phyloP scores from a whole-genome alignment of 2,888 invertebrate genomes.

The Amorpha juglandis region DNA sequence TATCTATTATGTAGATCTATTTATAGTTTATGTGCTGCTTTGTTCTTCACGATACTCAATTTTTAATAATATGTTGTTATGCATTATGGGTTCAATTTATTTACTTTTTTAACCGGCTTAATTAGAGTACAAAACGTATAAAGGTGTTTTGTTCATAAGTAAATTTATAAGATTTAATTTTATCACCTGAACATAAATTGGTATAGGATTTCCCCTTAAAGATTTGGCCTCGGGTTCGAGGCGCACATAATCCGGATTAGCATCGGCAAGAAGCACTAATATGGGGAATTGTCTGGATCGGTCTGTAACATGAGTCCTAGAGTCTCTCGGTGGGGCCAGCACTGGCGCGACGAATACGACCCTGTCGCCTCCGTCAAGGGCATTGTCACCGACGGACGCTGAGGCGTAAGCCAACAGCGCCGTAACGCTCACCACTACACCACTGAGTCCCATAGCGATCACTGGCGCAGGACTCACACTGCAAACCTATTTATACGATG shows the following conservation, averaged over 20 bases:
- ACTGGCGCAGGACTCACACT: slow-evolving; percentile 70
- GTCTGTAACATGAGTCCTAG: slow-evolving; percentile 62
- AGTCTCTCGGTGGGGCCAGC: slow-evolving; percentile 71
- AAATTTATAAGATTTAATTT: neutral
- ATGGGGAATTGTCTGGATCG: slow-evolving; percentile 76
- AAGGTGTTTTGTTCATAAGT: no score
- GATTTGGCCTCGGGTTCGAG: slow-evolving; percentile 65
- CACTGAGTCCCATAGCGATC: slow-evolving; percentile 70
- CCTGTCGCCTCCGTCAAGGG: slow-evolving; percentile 63
- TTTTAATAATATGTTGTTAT: neutral
- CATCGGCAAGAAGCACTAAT: slow-evolving; percentile 64
- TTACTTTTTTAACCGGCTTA: no score
- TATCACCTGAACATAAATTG: slow-evolving; percentile 75
- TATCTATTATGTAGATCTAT: slow-evolving; percentile 15
- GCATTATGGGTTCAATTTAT: neutral
- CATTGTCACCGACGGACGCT: slow-evolving; percentile 67
- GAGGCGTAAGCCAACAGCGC: slow-evolving; percentile 56
- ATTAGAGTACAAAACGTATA: no score
- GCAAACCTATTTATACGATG: slow-evolving; percentile 76
- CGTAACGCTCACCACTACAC: slow-evolving; percentile 63
- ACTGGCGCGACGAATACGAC: slow-evolving; percentile 73
- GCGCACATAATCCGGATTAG: slow-evolving; percentile 49
- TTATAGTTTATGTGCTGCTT: slow-evolving; percentile 5
- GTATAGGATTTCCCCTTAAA: slow-evolving; percentile 58
- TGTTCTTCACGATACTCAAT: neutral